These are phyloP conservation scores for Sericinus montela DNA, from an alignment of 2,888 invertebrate species.

Conservation along the genomic window DNA sequence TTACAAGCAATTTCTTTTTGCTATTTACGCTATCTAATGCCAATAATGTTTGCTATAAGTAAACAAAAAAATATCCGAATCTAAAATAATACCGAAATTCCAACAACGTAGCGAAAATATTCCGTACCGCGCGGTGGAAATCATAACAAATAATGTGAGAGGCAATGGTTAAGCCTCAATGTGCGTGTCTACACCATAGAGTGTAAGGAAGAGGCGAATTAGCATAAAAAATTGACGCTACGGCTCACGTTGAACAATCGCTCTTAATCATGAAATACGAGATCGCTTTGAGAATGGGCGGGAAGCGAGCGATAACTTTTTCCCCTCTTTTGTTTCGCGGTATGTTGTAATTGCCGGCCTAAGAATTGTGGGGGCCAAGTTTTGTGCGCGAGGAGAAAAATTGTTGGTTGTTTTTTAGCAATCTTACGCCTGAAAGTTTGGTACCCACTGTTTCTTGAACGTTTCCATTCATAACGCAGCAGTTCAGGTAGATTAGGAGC, in stretches of 20 bases:
- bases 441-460: conserved; percentile 13
- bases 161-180: conserved; percentile 5
- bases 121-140: conserved; percentile 10
- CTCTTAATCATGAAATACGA: conserved; percentile 49
- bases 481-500: conserved; percentile 11
- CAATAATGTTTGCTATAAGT: too few species aligned
- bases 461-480: conserved; percentile 13
- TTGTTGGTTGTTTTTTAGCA: conserved; percentile 12
- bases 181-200: conserved; percentile 29
- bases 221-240: conserved; percentile 47
- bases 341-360: conserved; percentile 15
- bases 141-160: conserved; percentile 13
- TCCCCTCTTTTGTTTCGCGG: conserved; percentile 21
- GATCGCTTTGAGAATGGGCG: conserved; percentile 29
- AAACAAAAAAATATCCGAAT: too few species aligned
- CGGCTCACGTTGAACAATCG: conserved; percentile 37
- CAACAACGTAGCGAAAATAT: conserved; percentile 1
- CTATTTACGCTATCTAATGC: too few species aligned
- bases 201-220: conserved; percentile 35
- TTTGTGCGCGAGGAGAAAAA: conserved; percentile 2
- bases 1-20: too few species aligned
- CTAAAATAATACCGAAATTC: neutral
- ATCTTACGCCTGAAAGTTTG: conserved; percentile 10
- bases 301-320: conserved; percentile 17
- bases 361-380: conserved; percentile 6